Evolutionary conservation across 1,140 invertebrate species (phyloP).

Genomic region (Conus betulinus): DNA sequence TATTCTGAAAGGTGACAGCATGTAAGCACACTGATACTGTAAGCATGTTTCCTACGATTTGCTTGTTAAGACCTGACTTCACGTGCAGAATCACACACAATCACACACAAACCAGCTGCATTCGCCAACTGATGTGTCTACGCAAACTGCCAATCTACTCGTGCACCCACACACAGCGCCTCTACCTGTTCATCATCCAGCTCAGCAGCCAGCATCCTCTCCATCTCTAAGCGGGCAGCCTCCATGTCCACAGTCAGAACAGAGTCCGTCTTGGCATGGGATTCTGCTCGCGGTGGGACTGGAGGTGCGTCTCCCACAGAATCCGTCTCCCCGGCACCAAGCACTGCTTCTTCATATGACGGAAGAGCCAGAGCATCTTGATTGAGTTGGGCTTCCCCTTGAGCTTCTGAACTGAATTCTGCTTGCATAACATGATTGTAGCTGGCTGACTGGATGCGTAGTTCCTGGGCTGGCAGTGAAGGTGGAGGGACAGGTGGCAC

Average conservation of each 20-base stretch:
- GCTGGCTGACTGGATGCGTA: background rate
- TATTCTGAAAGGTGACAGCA: background rate
- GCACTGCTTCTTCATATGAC: constrained; percentile 30
- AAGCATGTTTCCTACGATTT: background rate
- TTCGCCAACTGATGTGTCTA: background rate
- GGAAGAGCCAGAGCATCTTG: constrained; percentile 5
- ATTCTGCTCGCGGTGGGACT: constrained; percentile 53
- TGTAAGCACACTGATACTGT: background rate
- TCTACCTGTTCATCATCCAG: background rate
- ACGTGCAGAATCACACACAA: background rate
- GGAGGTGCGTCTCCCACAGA: constrained; percentile 57
- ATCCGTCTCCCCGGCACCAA: constrained; percentile 44
- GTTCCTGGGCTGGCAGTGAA: constrained; percentile 22
- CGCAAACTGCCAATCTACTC: background rate
- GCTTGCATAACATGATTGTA: constrained; percentile 26
- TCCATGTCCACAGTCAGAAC: constrained; percentile 31
- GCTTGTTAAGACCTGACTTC: background rate
- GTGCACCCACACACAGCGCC: constrained; percentile 1
- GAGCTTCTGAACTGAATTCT: background rate
- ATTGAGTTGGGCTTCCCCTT: background rate
- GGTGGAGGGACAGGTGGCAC: constrained; percentile 41
- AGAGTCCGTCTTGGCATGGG: constrained; percentile 31
- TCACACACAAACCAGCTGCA: background rate
- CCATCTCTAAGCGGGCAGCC: background rate
- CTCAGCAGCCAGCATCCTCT: background rate